These are phyloP conservation scores for Luperina testacea DNA, from an alignment of 2,888 invertebrate genomes.

Conservation along the genomic window DNA sequence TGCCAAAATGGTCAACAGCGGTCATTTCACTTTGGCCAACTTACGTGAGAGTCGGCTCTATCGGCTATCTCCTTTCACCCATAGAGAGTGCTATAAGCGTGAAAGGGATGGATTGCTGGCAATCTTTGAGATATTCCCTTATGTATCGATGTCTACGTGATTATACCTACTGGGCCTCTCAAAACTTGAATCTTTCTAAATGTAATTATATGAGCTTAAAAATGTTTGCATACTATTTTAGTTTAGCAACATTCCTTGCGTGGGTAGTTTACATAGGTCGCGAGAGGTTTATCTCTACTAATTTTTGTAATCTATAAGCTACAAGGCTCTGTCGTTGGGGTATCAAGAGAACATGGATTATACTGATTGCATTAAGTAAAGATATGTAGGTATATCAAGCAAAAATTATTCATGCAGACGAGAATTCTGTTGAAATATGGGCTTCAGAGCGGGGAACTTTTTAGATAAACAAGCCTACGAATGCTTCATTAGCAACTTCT, in stretches of 20 bases:
- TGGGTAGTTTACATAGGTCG: slow-evolving; percentile 37
- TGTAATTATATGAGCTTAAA: slow-evolving; percentile 57
- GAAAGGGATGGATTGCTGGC: slow-evolving; percentile 71
- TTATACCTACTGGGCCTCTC: slow-evolving; percentile 75
- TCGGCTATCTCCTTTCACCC: slow-evolving; percentile 75
- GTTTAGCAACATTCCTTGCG: slow-evolving; percentile 49
- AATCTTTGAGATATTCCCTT: slow-evolving; percentile 70
- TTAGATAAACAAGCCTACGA: neutral
- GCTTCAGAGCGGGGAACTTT: neutral
- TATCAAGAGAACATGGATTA: slow-evolving; percentile 39
- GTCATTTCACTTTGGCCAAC: slow-evolving; percentile 90
- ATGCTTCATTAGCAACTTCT: neutral
- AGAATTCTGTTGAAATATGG: neutral
- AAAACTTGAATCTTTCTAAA: slow-evolving; percentile 70
- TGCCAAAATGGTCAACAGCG: slow-evolving; percentile 87
- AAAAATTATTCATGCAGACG: slow-evolving; percentile 21
- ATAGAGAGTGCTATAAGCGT: slow-evolving; percentile 58
- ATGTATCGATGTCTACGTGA: slow-evolving; percentile 67
- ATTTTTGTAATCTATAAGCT: slow-evolving; percentile 37
- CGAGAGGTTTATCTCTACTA: slow-evolving; percentile 32
- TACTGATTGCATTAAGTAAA: slow-evolving; percentile 32
- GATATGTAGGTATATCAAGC: slow-evolving; percentile 27
- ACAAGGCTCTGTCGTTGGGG: slow-evolving; percentile 2
- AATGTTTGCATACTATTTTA: slow-evolving; percentile 53
- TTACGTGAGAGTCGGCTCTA: slow-evolving; percentile 81